These are phyloP conservation scores for Cylloceria caligata DNA, from an alignment of 2,888 invertebrate genomes.

Conservation along the genomic window DNA sequence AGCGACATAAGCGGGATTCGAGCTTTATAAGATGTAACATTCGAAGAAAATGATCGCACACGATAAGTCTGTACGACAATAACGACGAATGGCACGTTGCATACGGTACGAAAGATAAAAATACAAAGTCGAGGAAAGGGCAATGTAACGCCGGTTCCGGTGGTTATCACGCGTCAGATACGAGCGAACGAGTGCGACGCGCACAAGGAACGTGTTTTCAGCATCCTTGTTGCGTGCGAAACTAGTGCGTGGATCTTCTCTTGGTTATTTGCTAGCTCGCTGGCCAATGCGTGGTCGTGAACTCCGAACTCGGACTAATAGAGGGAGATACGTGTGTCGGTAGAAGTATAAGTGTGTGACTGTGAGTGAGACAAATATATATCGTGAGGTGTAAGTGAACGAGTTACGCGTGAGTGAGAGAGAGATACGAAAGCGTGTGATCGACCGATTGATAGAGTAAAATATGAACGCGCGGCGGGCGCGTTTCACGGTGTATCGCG, in stretches of 20 bases:
- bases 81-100: not conserved
- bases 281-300: conserved; percentile 32
- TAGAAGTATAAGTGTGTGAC: not conserved
- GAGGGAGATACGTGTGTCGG: conserved; percentile 15
- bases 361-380: conserved; percentile 23
- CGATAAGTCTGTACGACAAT: too few species aligned
- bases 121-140: too few species aligned
- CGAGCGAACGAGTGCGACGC: conserved; percentile 7
- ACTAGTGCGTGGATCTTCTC: conserved; percentile 25
- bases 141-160: conserved; percentile 26
- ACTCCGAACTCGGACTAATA: conserved; percentile 33
- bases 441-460: conserved; percentile 68
- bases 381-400: conserved; percentile 26
- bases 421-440: conserved; percentile 50
- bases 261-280: conserved; percentile 27
- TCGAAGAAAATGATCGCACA: not conserved
- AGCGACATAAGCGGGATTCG: not conserved
- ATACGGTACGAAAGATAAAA: not conserved
- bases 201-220: conserved; percentile 10
- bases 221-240: conserved; percentile 24
- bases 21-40: not conserved
- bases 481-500: conserved; percentile 77
- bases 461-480: conserved; percentile 68
- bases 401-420: conserved; percentile 31
- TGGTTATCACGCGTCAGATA: conserved; percentile 36